Percentiles rank a stretch among this genome's conserved stretches.
These are phyloP conservation scores for Zingel zingel DNA, from an alignment of 2,113 vertebrate species.

Conservation along the genomic window DNA sequence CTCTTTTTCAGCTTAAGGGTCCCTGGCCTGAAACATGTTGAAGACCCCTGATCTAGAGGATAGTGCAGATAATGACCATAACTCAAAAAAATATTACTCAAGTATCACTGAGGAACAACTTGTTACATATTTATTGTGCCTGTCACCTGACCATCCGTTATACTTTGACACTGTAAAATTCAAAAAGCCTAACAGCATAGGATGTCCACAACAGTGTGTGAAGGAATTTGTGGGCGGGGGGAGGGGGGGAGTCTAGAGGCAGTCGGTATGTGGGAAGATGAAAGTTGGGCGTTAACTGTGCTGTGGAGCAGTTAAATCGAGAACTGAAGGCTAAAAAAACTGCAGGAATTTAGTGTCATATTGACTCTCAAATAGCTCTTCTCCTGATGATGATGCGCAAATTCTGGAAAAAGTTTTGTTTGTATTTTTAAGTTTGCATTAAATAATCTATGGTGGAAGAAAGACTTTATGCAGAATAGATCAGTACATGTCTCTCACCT, in stretches of 20 bases:
- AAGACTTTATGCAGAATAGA: background rate
- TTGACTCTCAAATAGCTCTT: background rate
- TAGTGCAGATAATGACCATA: too few species aligned
- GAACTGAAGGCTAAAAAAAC: background rate
- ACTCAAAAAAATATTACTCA: too few species aligned
- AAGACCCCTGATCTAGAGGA: too few species aligned
- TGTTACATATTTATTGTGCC: background rate
- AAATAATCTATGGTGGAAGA: background rate
- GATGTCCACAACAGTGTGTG: too few species aligned
- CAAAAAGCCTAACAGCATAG: too few species aligned
- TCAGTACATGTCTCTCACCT: constrained; percentile 82
- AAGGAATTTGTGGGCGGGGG: too few species aligned
- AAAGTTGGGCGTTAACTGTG: background rate
- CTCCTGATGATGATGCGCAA: background rate
- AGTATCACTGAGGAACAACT: background rate
- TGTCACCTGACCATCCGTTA: background rate
- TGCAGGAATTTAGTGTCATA: background rate
- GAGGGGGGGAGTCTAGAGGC: too few species aligned
- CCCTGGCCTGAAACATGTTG: too few species aligned
- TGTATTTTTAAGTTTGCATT: background rate
- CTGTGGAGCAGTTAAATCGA: background rate
- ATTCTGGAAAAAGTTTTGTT: background rate
- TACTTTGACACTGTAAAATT: too few species aligned
- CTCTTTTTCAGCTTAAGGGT: too few species aligned
- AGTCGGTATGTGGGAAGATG: too few species aligned